phyloP scores from a whole-genome alignment of 2,888 invertebrate species.

The Athalia cordata region DNA sequence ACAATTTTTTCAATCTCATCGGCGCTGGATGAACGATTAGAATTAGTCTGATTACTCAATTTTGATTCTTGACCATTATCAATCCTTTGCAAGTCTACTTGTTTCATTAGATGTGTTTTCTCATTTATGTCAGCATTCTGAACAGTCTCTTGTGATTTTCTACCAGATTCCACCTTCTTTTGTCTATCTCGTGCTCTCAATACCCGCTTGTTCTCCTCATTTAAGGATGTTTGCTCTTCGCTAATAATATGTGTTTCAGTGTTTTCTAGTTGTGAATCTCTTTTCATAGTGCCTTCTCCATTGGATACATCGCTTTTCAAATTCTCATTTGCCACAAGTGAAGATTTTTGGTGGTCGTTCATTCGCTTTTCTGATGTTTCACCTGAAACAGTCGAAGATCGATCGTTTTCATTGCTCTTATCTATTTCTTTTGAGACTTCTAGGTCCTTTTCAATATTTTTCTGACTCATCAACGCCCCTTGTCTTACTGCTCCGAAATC shows the following conservation, averaged over 20 bases:
- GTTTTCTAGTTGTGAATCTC: slow-evolving; percentile 9
- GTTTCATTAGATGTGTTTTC: slow-evolving; percentile 66
- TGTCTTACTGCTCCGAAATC: slow-evolving; percentile 5
- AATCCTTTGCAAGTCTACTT: slow-evolving; percentile 59
- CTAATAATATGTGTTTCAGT: slow-evolving; percentile 16
- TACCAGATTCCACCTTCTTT: slow-evolving; percentile 58
- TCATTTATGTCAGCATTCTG: slow-evolving; percentile 12
- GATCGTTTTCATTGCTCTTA: slow-evolving; percentile 33
- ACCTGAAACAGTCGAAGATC: slow-evolving; percentile 40
- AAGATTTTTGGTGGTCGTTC: slow-evolving; percentile 13
- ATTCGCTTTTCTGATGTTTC: slow-evolving; percentile 29
- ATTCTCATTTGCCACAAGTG: slow-evolving; percentile 6
- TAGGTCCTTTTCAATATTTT: slow-evolving; percentile 14
- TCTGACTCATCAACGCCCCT: slow-evolving; percentile 23
- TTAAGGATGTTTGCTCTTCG: slow-evolving; percentile 55
- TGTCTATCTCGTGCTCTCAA: slow-evolving; percentile 60
- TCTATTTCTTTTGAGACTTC: slow-evolving; percentile 21
- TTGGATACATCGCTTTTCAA: slow-evolving; percentile 12
- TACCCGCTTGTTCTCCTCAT: slow-evolving; percentile 64
- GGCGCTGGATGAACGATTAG: background rate
- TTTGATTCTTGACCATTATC: slow-evolving; percentile 41
- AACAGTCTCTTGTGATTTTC: slow-evolving; percentile 45
- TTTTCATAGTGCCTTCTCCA: slow-evolving; percentile 37
- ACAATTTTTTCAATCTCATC: slow-evolving; percentile 13
- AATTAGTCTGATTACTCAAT: slow-evolving; percentile 18